Percentiles rank a stretch among this genome's conserved stretches.
Conservation (phyloP, 2,797 vertebrate genomes). For the Diglossa cyanea region DNA sequence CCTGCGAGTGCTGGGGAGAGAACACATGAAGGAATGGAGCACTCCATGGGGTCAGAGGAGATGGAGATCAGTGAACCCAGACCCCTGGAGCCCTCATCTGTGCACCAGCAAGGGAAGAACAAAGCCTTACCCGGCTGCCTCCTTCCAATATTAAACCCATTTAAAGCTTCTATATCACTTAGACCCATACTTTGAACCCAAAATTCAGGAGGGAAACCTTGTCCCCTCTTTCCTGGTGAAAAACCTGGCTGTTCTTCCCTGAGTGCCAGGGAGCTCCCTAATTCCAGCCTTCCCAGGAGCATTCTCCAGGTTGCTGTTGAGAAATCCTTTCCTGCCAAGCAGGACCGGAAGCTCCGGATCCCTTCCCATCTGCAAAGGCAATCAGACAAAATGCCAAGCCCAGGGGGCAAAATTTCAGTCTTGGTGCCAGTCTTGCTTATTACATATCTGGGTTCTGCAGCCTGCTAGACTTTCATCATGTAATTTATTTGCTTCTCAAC, state of each 20-base stretch:
- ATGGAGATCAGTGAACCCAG: background rate
- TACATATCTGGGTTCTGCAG: slow-evolving; percentile 44
- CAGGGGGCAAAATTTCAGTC: slow-evolving; percentile 49
- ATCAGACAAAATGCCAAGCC: slow-evolving; percentile 42
- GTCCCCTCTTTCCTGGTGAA: background rate
- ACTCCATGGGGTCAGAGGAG: background rate
- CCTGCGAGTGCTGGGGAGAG: fast-evolving
- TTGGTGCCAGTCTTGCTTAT: slow-evolving; percentile 41
- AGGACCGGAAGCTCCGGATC: slow-evolving; percentile 33
- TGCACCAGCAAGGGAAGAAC: background rate
- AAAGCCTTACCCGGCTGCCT: background rate
- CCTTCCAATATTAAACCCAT: background rate
- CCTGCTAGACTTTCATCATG: slow-evolving; percentile 27
- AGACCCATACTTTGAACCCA: background rate
- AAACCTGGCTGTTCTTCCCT: background rate
- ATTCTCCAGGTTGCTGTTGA: background rate
- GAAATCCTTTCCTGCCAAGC: slow-evolving; percentile 40
- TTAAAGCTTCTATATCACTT: background rate
- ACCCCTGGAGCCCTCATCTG: background rate
- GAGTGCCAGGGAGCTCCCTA: background rate
- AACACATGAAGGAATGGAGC: background rate
- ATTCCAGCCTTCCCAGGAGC: slow-evolving; percentile 2
- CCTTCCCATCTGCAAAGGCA: slow-evolving; percentile 40
- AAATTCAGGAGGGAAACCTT: background rate
- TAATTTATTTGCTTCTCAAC: slow-evolving; percentile 66